Evolutionary conservation across 2,797 vertebrate species (phyloP), one percentile per base, ranked within the genome.

Genomic region (Lagodon rhomboides): DNA sequence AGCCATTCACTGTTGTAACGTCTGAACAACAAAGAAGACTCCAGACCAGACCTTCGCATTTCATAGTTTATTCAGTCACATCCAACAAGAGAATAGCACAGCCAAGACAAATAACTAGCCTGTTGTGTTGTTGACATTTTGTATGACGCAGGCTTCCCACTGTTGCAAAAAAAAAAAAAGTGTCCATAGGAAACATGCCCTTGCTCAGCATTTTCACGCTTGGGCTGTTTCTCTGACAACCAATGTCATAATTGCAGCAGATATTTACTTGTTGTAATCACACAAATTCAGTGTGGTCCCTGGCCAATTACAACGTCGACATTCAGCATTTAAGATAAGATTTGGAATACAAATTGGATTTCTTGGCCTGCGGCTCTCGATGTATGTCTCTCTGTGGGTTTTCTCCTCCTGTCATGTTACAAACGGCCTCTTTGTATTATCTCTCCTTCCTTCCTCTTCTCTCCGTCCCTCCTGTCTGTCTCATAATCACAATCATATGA

Each of bases 221-320:
- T 34, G 17, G 23, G 8, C 56, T 61, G 59, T 61, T 77, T 44
- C 46, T 70, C n/a, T 68, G 64, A 59, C 61, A 81, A 20, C 61
- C 15, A 12, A n/a, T 34, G 23, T 70, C 60, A 59, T 47, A 56
- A 75, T 77, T 62, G 49, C 63, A 73, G 76, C 49, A 62, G 47
- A 72, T 70, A 59, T 82, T 86, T 80, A 63, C 46, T 59, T 16
- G 1, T 53, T 53, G 44, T 68, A 60, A 71, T 84, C 41, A 30
- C 38, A 43, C 25, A 77, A 55, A 77, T 60, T 62, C 17, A 75
- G 1, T 34, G 34, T 50, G 54, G 49, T 77, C 58, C n/a, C 81
- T 76, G 63, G 60, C 18, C 70, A 84, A 83, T 66, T 77, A 75
- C 49, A 68, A 58, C 15, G 11, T 47, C 16, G 70, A 65, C 25